Base-by-base conservation (phyloP, 1,140 invertebrate genomes). In the Formica exsecta region DNA sequence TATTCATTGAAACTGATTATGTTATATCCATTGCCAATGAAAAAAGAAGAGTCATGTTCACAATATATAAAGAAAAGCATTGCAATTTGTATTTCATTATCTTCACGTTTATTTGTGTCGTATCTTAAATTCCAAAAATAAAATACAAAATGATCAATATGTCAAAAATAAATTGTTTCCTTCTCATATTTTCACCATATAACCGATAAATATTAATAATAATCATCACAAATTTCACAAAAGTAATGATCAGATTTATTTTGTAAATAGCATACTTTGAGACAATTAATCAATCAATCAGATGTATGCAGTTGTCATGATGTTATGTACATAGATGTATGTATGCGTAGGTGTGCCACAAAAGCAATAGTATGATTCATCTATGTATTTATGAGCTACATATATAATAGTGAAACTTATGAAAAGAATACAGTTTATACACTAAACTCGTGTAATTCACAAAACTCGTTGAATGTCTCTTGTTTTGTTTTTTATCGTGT, bases 101-200 rank as follows among this genome's bases (percentile, higher is more conserved):
- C 9, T n/a, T 92, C 88, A 91, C 13, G 74, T 93, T 94, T 93
- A 93, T 93, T 93, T 92, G 48, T 54, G 48, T 85, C 36, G 90
- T 92, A 70, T 90, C 89, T 93, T 93, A 93, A 88, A 87, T 91
- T 92, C 79, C 7, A 51, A 73, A 85, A 90, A 91, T 3, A 91
- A 89, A 51, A 90, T 94, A 94, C 91, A 94, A 93, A 94, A 94
- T 92, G 93, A 93, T 93, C 16, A 16, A 51, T 93, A 92, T 65
- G 90, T 90, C 89, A 73, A 89, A 92, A 93, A 90, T 89, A 86
- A 87, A 86, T 54, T 19, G n/a, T 13, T 16, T 51, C 57, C 36
- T 13, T 59, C 13, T 48, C 13, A 25, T 29, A 2, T 19, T 51
- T 19, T 51, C 16, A 5, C 3, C 3, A 51, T 19, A 51, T 51